Percentiles rank a stretch among this genome's conserved stretches.
phyloP scores from a whole-genome alignment of 2,113 vertebrate genomes.

The Symphodus melops region DNA sequence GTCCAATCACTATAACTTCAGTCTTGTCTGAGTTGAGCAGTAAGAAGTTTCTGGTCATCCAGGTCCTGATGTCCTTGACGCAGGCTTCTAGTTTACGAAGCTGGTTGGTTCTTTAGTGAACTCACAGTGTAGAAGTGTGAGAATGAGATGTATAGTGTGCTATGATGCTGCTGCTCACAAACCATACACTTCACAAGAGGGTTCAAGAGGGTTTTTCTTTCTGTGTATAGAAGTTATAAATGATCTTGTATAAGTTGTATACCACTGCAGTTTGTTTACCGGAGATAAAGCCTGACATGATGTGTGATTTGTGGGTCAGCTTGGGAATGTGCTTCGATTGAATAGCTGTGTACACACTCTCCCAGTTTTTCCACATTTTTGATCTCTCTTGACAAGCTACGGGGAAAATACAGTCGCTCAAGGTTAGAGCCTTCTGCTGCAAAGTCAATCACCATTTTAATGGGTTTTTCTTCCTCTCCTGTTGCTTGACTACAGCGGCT shows the following conservation, averaged over 20 bases:
- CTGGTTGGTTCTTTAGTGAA: too few species aligned
- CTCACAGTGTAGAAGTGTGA: too few species aligned
- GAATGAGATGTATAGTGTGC: too few species aligned
- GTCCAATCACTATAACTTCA: too few species aligned
- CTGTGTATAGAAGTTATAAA: not conserved
- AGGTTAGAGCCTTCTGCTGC: conserved; percentile 9
- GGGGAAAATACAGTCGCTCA: conserved; percentile 18
- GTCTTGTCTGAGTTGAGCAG: too few species aligned
- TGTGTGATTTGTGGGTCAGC: conserved; percentile 30
- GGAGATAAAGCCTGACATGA: not conserved
- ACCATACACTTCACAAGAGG: not conserved
- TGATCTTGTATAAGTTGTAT: not conserved
- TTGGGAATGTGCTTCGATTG: conserved; percentile 12
- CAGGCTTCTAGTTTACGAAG: too few species aligned
- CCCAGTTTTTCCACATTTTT: not conserved
- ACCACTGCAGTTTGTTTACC: not conserved
- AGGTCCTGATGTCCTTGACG: too few species aligned
- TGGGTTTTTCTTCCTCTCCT: conserved; percentile 14
- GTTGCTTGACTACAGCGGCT: not conserved
- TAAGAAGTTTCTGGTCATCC: too few species aligned
- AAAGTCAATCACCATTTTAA: conserved; percentile 20
- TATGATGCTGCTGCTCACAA: not conserved
- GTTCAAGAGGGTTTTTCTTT: not conserved
- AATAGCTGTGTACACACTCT: not conserved
- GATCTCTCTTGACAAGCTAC: not conserved